Evolutionary conservation across 1,140 invertebrate species (phyloP), one percentile per base, ranked within the genome.

Genomic region (Mercenaria mercenaria): DNA sequence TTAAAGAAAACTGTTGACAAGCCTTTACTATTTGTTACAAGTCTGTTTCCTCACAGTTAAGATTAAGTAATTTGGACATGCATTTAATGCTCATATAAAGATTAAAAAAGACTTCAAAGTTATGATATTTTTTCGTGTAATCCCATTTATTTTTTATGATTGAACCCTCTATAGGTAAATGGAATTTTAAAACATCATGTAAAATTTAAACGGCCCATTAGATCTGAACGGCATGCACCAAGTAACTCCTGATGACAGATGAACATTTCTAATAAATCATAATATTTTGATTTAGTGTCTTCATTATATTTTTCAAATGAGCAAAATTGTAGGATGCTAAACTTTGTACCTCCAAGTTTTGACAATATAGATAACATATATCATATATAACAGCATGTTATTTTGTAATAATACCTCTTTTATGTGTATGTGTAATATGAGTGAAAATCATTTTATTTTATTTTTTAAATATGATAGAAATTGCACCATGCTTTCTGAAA

Each of bases 241-340:
- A 79, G 32, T 79, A 52, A 79, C 76, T 79, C 50, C n/a, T 37
- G 11, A 32, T 79, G 26, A 79, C 43, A 79, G 43, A 2, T 23
- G 11, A 79, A 39, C 37, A 39, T 32, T 39, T 29, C 18, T 20
- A 8, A 72, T 72, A 72, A 23, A 72, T 72, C 67, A 72, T 72
- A 39, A n/a, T 72, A 39, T 72, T 72, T 41, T 72, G 32, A 39
- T 39, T 72, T 72, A 39, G 34, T 32, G 18, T 23, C 67, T 72
- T 72, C 20, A 72, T 72, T 29, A 72, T 39, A 39, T 4, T 72
- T 29, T 72, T 72, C 0, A 72, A 72, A 72, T 39, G 29, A 37
- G 29, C 67, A 72, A 39, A 72, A 72, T 72, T 72, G 23, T 10
- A 20, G 37, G 67, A 72, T 39, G 67, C 4, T 41, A 23, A 39